phyloP scores from a whole-genome alignment of 2,797 vertebrate genomes.

The Enteromius viviparus region DNA sequence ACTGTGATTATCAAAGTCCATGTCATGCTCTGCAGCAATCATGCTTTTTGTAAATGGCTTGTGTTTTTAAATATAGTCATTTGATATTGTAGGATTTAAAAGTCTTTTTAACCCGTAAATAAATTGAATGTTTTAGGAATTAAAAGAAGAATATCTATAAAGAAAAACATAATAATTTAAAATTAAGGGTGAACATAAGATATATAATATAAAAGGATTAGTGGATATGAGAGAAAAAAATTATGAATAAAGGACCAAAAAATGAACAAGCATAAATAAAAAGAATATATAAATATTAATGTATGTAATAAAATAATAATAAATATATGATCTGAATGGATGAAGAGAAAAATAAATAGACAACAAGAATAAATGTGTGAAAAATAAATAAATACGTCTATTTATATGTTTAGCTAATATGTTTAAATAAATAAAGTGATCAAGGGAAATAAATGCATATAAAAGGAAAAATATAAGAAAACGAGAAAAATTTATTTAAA shows the following conservation, averaged over 20 bases:
- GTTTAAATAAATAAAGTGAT: neutral
- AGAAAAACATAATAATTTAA: neutral
- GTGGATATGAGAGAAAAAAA: neutral
- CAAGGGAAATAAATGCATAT: neutral
- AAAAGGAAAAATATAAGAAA: neutral
- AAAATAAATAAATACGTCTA: neutral
- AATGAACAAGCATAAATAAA: neutral
- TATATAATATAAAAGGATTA: neutral
- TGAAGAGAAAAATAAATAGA: neutral
- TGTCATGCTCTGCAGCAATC: neutral
- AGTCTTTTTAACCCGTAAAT: neutral
- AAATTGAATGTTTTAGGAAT: neutral
- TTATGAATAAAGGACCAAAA: too few relatives aligned
- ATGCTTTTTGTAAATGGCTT: neutral
- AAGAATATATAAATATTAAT: neutral
- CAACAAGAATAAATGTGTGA: neutral
- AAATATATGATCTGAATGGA: too few relatives aligned
- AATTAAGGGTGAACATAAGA: neutral
- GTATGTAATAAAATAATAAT: too few relatives aligned
- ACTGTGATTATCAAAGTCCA: neutral
- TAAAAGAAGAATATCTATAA: neutral
- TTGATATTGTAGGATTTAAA: neutral
- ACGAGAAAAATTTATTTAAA: neutral
- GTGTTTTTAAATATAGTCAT: neutral
- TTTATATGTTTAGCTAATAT: neutral